Percentiles rank a stretch among this genome's conserved stretches.
phyloP scores from a whole-genome alignment of 2,113 vertebrate genomes.

The Struthio camelus region DNA sequence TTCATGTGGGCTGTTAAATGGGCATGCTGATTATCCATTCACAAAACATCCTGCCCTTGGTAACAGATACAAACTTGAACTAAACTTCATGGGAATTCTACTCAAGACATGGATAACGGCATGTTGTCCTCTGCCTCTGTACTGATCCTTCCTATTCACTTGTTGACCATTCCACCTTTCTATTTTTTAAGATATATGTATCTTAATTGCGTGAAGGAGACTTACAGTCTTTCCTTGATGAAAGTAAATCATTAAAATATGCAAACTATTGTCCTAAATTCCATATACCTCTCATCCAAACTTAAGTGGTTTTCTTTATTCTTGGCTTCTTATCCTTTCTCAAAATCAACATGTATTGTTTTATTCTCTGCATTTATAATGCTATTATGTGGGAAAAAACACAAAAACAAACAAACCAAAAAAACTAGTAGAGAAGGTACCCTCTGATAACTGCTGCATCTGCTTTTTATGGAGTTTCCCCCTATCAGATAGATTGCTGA shows the following conservation, averaged over 20 bases:
- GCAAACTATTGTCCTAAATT: not conserved
- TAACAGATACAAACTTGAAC: slow-evolving; percentile 2
- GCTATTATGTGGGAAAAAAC: not conserved
- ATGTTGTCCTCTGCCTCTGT: not conserved
- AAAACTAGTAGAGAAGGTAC: not conserved
- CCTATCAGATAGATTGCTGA: not conserved
- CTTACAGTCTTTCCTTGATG: not conserved
- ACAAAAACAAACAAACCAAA: too few relatives aligned
- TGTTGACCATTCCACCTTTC: not conserved
- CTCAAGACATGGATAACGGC: not conserved
- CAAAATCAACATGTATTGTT: not conserved
- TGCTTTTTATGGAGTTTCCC: not conserved
- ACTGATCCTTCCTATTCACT: not conserved
- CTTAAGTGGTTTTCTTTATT: not conserved
- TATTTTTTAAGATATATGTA: not conserved
- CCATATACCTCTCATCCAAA: not conserved
- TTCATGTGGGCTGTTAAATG: slow-evolving; percentile 56
- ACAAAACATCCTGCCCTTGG: not conserved
- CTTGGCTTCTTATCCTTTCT: not conserved
- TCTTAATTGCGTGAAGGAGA: not conserved
- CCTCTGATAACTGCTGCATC: not conserved
- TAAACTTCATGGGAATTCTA: not conserved
- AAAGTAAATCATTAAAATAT: not conserved
- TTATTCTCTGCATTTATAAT: slow-evolving; percentile 33
- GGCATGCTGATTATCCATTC: slow-evolving; percentile 52